Evolutionary conservation across 1,140 invertebrate species (phyloP).

Genomic region (Bombus turneri): DNA sequence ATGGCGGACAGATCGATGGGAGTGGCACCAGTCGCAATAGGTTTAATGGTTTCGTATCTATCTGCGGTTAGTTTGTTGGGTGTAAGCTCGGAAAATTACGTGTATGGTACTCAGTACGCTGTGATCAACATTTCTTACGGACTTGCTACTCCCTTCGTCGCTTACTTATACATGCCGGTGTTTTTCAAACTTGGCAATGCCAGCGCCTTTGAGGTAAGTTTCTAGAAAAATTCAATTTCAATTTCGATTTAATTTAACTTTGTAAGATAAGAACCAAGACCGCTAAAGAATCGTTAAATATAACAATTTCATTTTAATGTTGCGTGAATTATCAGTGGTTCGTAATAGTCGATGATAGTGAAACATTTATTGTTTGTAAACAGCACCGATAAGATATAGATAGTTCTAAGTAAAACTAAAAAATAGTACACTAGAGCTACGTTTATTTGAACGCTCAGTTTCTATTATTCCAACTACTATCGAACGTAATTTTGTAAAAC

Average conservation of each 20-base stretch:
- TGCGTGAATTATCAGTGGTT: too few species aligned
- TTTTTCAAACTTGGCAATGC: conserved; percentile 93
- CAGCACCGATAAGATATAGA: too few species aligned
- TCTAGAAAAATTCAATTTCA: background rate
- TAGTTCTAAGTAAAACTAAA: too few species aligned
- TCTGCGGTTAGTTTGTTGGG: conserved; percentile 95
- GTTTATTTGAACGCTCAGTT: too few species aligned
- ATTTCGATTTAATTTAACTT: background rate
- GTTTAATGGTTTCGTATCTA: conserved; percentile 97
- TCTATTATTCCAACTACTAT: too few species aligned
- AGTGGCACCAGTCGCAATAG: conserved; percentile 91
- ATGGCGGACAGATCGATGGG: conserved; percentile 90
- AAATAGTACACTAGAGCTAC: too few species aligned
- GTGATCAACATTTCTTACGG: conserved; percentile 92
- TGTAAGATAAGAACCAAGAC: background rate
- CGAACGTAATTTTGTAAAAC: too few species aligned
- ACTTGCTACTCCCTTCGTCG: conserved; percentile 91
- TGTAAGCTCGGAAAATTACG: conserved; percentile 93
- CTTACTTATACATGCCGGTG: conserved; percentile 92
- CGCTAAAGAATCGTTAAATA: too few species aligned
- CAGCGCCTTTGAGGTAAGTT: conserved; percentile 92
- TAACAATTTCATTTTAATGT: background rate
- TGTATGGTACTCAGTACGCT: conserved; percentile 91
- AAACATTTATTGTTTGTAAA: too few species aligned
- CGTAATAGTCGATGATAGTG: too few species aligned